Evolutionary conservation across 35 echinoderm and acorn worm species (phyloP).

Genomic region (Ophioderma brevispina): DNA sequence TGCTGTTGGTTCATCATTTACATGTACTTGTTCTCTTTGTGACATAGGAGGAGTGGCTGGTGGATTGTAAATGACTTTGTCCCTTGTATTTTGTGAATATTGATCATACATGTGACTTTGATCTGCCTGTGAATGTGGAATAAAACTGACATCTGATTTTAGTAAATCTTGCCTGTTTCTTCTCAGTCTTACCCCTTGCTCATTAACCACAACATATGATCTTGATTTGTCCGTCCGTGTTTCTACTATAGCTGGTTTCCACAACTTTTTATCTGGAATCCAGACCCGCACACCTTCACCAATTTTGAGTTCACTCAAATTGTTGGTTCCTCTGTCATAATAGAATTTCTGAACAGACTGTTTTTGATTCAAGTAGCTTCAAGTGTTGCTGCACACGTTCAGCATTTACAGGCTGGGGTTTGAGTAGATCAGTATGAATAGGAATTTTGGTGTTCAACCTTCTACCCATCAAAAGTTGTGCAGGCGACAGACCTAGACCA

Average conservation of each 20-base stretch:
- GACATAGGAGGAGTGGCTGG: too few species aligned
- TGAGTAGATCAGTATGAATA: conserved; percentile 1
- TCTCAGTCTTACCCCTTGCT: background rate
- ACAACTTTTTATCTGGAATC: conserved; percentile 15
- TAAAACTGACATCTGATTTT: background rate
- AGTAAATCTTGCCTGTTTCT: conserved; percentile 6
- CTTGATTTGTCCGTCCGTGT: background rate
- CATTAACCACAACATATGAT: background rate
- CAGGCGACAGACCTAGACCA: background rate
- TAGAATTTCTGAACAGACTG: background rate
- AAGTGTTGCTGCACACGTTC: conserved; percentile 10
- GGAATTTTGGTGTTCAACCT: conserved; percentile 38
- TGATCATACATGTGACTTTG: too few species aligned
- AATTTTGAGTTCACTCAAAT: background rate
- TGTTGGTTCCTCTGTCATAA: conserved; percentile 8
- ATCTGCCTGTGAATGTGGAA: too few species aligned
- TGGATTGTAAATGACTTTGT: too few species aligned
- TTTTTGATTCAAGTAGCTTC: background rate
- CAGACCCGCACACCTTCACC: conserved; percentile 27
- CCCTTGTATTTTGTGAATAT: too few species aligned
- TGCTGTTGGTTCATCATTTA: too few species aligned
- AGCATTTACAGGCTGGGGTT: background rate
- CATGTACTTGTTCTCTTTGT: too few species aligned
- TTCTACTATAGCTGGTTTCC: conserved; percentile 24
- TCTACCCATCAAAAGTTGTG: conserved; percentile 46